A percentile compares a stretch with the other conserved stretches of the same genome.
phyloP scores from a whole-genome alignment of 2,113 vertebrate species.

The Upupa epops region DNA sequence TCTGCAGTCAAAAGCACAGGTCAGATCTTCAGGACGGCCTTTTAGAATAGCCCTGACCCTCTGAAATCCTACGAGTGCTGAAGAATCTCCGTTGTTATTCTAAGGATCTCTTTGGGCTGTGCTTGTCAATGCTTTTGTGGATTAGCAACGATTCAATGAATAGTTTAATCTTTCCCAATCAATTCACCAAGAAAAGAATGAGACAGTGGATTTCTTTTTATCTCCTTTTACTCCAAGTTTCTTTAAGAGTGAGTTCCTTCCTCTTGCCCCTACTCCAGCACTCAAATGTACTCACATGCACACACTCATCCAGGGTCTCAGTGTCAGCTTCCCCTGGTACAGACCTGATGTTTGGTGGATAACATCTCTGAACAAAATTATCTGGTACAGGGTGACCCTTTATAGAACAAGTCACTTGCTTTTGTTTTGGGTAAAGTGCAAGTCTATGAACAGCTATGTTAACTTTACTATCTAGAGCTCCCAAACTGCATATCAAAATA shows the following conservation, averaged over 20 bases:
- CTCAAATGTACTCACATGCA: not conserved
- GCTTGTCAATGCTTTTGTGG: constrained; percentile 9
- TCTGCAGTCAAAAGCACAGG: not conserved
- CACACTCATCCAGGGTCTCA: not conserved
- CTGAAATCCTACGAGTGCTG: not conserved
- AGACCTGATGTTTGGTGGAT: not conserved
- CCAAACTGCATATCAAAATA: not conserved
- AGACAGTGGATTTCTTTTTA: not conserved
- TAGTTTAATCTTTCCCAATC: constrained; percentile 51
- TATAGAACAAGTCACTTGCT: not conserved
- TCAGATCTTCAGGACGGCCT: not conserved
- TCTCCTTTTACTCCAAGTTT: not conserved
- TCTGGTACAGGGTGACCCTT: not conserved
- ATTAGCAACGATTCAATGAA: constrained; percentile 43
- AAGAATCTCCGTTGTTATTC: not conserved
- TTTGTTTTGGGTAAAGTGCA: constrained; percentile 6
- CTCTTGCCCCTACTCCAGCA: not conserved
- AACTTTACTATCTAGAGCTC: not conserved
- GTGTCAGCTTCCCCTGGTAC: not conserved
- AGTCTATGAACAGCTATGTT: not conserved
- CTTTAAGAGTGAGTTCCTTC: not conserved
- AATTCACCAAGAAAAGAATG: not conserved
- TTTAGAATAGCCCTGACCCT: not conserved
- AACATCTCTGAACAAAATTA: not conserved
- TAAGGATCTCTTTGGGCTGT: not conserved